phyloP scores from a whole-genome alignment of 2,113 vertebrate species.

The Pipa parva region DNA sequence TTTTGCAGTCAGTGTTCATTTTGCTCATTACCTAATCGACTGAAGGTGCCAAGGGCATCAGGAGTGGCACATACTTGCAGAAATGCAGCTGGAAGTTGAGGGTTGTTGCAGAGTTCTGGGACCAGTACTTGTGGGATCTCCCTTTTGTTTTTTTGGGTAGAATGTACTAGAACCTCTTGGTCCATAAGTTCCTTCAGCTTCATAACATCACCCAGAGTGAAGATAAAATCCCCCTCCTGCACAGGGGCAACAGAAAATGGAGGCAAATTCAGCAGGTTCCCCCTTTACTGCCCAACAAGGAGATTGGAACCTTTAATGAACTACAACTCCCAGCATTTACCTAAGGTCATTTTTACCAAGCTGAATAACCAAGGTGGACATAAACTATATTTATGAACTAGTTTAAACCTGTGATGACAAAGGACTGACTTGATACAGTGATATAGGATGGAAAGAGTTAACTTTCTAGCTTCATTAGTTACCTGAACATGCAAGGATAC shows the following conservation, averaged over 20 bases:
- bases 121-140: neutral
- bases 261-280: too few species aligned
- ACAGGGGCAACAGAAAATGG: too few species aligned
- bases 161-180: fast-evolving
- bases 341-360: too few species aligned
- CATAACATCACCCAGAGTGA: conserved; percentile 17
- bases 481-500: too few species aligned
- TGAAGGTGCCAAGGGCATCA: neutral
- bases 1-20: neutral
- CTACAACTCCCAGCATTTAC: too few species aligned
- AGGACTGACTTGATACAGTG: too few species aligned
- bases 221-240: conserved; percentile 13
- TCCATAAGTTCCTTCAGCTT: conserved; percentile 9
- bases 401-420: too few species aligned
- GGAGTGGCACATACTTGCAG: neutral
- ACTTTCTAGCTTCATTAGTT: too few species aligned
- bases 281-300: too few species aligned
- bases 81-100: neutral
- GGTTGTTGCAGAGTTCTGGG: neutral
- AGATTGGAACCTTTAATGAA: neutral
- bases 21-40: neutral
- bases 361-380: too few species aligned
- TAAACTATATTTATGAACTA: too few species aligned
- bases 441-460: too few species aligned
- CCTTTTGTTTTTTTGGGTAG: neutral